phyloP scores from a whole-genome alignment of 1,140 invertebrate species.

The Drusus annulatus region DNA sequence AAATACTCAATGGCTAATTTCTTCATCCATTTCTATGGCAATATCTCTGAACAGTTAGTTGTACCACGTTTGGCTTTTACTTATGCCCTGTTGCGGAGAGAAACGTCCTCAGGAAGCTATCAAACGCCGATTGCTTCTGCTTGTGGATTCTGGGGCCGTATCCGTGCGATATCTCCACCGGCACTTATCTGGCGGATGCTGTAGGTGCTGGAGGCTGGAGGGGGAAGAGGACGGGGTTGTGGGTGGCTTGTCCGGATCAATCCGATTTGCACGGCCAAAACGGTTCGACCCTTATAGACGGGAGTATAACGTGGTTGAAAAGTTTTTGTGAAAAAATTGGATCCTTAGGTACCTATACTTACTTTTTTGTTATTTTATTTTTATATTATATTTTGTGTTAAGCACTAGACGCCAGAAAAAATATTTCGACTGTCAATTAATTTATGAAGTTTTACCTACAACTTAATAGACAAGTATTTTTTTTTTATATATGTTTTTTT shows the following conservation, averaged over 20 bases:
- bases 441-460: too few species aligned
- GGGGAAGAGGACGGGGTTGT: not conserved
- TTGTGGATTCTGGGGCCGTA: conserved; percentile 7
- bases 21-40: too few species aligned
- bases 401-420: too few species aligned
- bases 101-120: conserved; percentile 30
- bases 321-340: too few species aligned
- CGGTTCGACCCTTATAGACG: not conserved
- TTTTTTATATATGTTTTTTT: too few species aligned
- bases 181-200: conserved; percentile 2
- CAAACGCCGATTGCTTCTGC: conserved; percentile 34
- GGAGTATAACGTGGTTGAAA: not conserved
- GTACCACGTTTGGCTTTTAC: conserved; percentile 2
- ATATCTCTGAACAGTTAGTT: conserved; percentile 1
- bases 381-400: too few species aligned
- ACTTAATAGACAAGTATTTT: too few species aligned
- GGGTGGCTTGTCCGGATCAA: not conserved
- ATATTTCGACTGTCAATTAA: too few species aligned
- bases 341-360: too few species aligned
- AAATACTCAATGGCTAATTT: too few species aligned
- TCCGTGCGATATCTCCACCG: not conserved
- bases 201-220: too few species aligned
- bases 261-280: conserved; percentile 9
- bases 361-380: too few species aligned
- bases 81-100: conserved; percentile 2